Conservation (phyloP, 2,113 vertebrate genomes). For the Bagarius yarrelli region DNA sequence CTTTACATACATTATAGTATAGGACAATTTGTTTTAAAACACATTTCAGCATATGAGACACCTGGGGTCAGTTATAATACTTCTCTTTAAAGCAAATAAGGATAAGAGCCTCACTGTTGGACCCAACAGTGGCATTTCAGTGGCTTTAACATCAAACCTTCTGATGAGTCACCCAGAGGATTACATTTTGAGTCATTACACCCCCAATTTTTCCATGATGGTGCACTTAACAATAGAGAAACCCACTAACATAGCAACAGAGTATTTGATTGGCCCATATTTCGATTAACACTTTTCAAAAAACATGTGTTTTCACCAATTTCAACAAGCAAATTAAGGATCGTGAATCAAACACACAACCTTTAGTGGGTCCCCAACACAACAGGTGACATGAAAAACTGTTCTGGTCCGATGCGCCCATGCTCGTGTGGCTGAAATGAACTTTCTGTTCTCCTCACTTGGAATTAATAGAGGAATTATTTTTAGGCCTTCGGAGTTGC, state of each 20-base stretch:
- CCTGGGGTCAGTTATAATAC: no score
- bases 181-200: no score
- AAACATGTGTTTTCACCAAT: not conserved
- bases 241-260: not conserved
- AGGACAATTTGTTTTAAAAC: no score
- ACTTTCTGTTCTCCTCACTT: not conserved
- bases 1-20: no score
- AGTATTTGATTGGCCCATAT: not conserved
- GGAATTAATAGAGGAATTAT: slow-evolving; percentile 11
- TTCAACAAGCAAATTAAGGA: not conserved
- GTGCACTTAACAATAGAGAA: not conserved
- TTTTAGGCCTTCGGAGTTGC: not conserved
- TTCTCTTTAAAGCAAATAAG: no score
- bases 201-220: not conserved
- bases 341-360: not conserved
- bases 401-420: not conserved
- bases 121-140: no score
- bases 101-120: no score
- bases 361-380: not conserved
- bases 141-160: no score
- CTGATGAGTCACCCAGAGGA: no score
- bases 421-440: not conserved
- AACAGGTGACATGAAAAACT: not conserved
- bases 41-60: no score
- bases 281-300: not conserved